phyloP scores from a whole-genome alignment of 2,113 vertebrate species.

The Chaetura pelagica region DNA sequence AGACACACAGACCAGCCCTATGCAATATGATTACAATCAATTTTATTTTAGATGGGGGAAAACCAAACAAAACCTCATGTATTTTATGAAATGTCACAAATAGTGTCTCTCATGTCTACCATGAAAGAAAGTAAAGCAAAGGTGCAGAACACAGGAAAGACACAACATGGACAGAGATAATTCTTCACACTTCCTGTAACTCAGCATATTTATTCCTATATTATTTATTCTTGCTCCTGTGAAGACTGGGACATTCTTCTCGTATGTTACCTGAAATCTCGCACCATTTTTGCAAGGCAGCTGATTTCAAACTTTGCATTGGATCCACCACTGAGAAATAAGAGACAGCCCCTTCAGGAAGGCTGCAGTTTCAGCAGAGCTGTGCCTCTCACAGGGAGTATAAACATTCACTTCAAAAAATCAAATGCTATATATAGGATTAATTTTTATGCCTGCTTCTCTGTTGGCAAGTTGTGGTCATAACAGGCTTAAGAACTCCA shows the following conservation, averaged over 20 bases:
- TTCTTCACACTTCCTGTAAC: background rate
- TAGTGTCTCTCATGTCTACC: background rate
- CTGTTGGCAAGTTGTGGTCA: slow-evolving; percentile 30
- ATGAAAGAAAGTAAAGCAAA: background rate
- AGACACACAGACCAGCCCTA: background rate
- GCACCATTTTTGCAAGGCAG: background rate
- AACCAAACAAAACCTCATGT: background rate
- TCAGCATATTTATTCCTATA: background rate
- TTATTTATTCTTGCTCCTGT: background rate
- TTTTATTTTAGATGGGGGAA: slow-evolving; percentile 47
- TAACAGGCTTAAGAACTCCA: slow-evolving; percentile 25
- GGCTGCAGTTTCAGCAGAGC: background rate
- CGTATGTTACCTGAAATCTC: background rate
- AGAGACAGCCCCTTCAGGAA: background rate
- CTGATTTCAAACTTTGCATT: background rate
- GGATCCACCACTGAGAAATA: background rate
- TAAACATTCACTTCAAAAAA: slow-evolving; percentile 1
- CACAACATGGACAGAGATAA: background rate
- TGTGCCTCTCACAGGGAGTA: background rate
- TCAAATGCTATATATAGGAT: slow-evolving; percentile 16
- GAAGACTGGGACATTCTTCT: background rate
- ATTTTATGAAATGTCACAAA: slow-evolving; percentile 10
- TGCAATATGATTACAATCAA: slow-evolving; percentile 10
- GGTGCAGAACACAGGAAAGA: background rate
- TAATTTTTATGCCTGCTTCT: background rate